Percentiles rank a stretch among this genome's conserved stretches.
These are phyloP conservation scores for Plumapathes pennacea DNA, from an alignment of 92 coral and sea anemone genomes.

Conservation along the genomic window DNA sequence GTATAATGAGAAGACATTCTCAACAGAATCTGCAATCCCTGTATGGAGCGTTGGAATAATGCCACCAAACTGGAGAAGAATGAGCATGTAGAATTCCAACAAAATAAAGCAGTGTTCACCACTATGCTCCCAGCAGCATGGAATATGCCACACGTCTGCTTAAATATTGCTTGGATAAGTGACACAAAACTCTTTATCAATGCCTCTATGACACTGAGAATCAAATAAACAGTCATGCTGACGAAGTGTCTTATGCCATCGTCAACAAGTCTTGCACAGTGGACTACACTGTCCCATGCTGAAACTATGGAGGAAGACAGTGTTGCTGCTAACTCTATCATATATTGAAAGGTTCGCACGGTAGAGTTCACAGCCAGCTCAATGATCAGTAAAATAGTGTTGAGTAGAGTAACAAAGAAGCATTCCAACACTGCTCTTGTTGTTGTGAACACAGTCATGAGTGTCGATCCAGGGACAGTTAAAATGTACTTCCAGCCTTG, in stretches of 20 bases:
- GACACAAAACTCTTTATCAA: not conserved
- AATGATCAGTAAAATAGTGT: constrained; percentile 40
- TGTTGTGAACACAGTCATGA: constrained; percentile 29
- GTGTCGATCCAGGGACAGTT: constrained; percentile 47
- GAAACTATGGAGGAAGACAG: no score
- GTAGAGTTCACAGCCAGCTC: constrained; percentile 33
- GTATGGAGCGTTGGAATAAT: no score
- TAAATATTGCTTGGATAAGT: not conserved
- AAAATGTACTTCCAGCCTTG: constrained; percentile 43
- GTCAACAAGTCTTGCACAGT: not conserved
- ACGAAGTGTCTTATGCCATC: not conserved
- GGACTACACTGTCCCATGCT: no score
- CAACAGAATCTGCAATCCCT: no score
- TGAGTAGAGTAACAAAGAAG: constrained; percentile 40
- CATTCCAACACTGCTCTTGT: constrained; percentile 65
- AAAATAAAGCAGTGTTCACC: not conserved
- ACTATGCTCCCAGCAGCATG: constrained; percentile 13
- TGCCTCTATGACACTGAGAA: not conserved
- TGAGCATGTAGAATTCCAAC: no score
- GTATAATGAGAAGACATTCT: no score
- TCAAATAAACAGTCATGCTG: not conserved
- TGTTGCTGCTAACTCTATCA: no score
- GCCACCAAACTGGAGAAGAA: no score
- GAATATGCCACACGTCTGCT: no score
- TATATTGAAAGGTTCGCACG: constrained; percentile 11